Evolutionary conservation across 2,888 invertebrate genomes (phyloP).

Genomic region (Camptogramma bilineatum): DNA sequence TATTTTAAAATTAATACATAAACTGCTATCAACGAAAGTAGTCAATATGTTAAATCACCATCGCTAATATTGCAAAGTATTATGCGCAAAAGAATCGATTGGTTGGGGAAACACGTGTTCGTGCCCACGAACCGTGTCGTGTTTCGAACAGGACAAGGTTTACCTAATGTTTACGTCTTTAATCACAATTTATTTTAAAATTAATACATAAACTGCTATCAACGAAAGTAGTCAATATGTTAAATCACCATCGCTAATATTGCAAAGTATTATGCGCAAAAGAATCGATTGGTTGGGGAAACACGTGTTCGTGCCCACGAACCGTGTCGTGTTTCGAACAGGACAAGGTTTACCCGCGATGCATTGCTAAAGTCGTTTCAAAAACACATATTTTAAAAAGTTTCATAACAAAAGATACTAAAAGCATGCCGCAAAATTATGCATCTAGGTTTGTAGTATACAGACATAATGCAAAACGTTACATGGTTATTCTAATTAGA

Average conservation of each 20-base stretch:
- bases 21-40: no score
- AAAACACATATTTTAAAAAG: background rate
- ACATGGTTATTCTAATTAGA: constrained; percentile 18
- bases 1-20: no score
- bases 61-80: background rate
- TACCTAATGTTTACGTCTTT: no score
- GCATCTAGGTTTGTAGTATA: constrained; percentile 26
- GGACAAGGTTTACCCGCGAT: background rate
- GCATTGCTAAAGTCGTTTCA: constrained; percentile 1
- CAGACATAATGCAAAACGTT: constrained; percentile 25
- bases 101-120: constrained; percentile 30
- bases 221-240: background rate
- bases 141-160: constrained; percentile 16
- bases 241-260: background rate
- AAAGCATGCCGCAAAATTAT: constrained; percentile 20
- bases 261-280: constrained; percentile 20
- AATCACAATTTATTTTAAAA: no score
- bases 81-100: constrained; percentile 35
- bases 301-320: constrained; percentile 29
- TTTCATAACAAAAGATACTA: constrained; percentile 8
- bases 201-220: no score
- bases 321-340: constrained; percentile 28
- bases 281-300: constrained; percentile 33
- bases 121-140: constrained; percentile 26
- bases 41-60: background rate